Percentiles rank a stretch among this genome's conserved stretches.
Conservation (phyloP, 2,888 invertebrate species). For the Amphimallon solstitiale region DNA sequence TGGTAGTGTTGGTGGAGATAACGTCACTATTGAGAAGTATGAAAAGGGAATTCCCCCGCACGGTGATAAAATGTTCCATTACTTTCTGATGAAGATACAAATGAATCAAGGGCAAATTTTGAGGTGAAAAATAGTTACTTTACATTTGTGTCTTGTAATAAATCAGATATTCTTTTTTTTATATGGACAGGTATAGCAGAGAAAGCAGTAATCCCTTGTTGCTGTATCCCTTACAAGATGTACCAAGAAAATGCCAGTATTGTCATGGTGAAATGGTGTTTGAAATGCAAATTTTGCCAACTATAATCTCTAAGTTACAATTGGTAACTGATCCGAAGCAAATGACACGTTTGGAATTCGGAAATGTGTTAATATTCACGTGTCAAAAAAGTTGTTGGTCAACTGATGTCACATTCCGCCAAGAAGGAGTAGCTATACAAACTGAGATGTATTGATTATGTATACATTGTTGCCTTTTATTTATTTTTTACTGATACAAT, state of each 20-base stretch:
- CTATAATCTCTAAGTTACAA: slow-evolving; percentile 76
- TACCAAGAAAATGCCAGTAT: slow-evolving; percentile 70
- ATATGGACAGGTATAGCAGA: slow-evolving; percentile 82
- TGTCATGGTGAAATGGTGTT: slow-evolving; percentile 79
- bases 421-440: slow-evolving; percentile 81
- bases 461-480: neutral
- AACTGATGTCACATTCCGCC: slow-evolving; percentile 71
- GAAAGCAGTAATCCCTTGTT: slow-evolving; percentile 74
- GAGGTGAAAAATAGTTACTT: slow-evolving; percentile 68
- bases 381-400: slow-evolving; percentile 89
- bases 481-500: neutral
- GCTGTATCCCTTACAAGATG: slow-evolving; percentile 72
- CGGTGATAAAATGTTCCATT: slow-evolving; percentile 84
- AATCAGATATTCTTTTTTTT: slow-evolving; percentile 42
- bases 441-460: slow-evolving; percentile 67
- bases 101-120: slow-evolving; percentile 84
- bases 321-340: slow-evolving; percentile 60
- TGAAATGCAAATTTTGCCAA: slow-evolving; percentile 87
- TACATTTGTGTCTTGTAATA: slow-evolving; percentile 24
- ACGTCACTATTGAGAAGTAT: slow-evolving; percentile 72
- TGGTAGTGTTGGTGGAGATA: slow-evolving; percentile 46
- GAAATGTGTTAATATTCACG: slow-evolving; percentile 86
- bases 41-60: slow-evolving; percentile 83
- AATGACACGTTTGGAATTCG: slow-evolving; percentile 77
- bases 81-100: slow-evolving; percentile 78